phyloP scores from a whole-genome alignment of 2,113 vertebrate genomes.

The Hystrix brachyura region DNA sequence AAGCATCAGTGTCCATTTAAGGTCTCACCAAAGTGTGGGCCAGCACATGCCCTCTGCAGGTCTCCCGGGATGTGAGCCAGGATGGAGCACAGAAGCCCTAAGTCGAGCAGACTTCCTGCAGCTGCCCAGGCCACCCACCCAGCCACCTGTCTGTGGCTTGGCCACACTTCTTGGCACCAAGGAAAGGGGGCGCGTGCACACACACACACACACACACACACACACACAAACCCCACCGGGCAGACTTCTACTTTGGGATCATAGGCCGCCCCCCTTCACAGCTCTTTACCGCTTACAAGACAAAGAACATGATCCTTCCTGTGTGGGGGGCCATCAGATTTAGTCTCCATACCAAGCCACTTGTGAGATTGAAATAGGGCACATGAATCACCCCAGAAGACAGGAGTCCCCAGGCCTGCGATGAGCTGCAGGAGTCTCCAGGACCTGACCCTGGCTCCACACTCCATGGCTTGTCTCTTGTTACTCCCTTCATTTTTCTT shows the following conservation, averaged over 20 bases:
- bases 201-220: no score
- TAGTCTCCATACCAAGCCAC: background rate
- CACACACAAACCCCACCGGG: background rate
- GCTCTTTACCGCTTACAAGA: background rate
- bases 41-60: rapidly evolving
- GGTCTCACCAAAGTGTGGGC: background rate
- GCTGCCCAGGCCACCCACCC: rapidly evolving
- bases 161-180: no score
- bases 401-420: background rate
- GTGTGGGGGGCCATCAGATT: no score
- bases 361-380: background rate
- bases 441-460: no score
- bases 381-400: no score
- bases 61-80: rapidly evolving
- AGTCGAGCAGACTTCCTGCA: rapidly evolving
- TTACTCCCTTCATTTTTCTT: background rate
- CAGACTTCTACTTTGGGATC: background rate
- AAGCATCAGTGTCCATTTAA: background rate
- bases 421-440: background rate
- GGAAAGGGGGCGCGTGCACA: no score
- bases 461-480: rapidly evolving
- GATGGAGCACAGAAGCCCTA: rapidly evolving
- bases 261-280: rapidly evolving
- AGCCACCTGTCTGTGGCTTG: background rate
- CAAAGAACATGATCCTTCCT: background rate